Percentiles rank a stretch among this genome's conserved stretches.
Conservation (phyloP, 2,797 vertebrate genomes). For the Parauchenoglanis ngamensis region DNA sequence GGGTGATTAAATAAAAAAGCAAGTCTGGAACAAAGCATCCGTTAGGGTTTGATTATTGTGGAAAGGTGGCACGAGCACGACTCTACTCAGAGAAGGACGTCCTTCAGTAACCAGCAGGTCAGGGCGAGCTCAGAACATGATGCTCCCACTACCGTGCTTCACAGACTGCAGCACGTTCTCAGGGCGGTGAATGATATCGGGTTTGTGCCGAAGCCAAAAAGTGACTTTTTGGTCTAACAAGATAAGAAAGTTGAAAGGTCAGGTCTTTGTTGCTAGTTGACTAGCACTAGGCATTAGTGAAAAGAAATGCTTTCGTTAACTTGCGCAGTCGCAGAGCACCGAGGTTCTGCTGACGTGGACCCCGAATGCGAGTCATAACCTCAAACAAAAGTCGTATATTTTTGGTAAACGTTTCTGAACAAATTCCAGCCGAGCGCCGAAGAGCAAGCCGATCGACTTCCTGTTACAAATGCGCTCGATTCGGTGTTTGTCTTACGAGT, state of each 20-base stretch:
- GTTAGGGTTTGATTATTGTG: too few species aligned
- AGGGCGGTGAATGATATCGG: neutral
- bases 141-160: constrained; percentile 39
- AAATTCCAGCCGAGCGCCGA: too few species aligned
- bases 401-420: too few species aligned
- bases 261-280: neutral
- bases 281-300: neutral
- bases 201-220: neutral
- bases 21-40: neutral
- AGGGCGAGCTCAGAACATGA: neutral
- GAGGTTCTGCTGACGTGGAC: neutral
- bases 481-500: too few species aligned
- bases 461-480: neutral
- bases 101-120: neutral
- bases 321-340: neutral
- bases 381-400: too few species aligned
- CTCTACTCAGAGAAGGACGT: neutral
- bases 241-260: neutral
- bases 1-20: neutral
- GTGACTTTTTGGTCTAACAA: neutral
- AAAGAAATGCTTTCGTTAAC: neutral
- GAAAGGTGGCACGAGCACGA: neutral
- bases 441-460: neutral
- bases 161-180: constrained; percentile 33
- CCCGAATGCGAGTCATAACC: too few species aligned